Conservation (phyloP, 2,797 vertebrate species). For the Cottoperca gobio region DNA sequence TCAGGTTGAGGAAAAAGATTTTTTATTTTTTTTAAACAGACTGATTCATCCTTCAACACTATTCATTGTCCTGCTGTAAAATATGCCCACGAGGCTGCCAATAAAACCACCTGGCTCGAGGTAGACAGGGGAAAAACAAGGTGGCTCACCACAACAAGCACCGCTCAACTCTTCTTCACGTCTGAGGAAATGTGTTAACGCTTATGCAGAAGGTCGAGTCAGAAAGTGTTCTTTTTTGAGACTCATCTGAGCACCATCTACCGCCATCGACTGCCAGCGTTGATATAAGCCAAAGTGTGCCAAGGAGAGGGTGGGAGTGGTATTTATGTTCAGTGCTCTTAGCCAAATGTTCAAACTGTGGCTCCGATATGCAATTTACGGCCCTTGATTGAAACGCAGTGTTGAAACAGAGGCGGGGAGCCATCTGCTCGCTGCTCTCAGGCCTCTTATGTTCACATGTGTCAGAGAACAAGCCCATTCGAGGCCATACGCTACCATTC, state of each 20-base stretch:
- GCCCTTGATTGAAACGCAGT: slow-evolving; percentile 44
- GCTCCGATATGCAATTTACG: slow-evolving; percentile 45
- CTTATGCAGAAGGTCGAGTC: slow-evolving; percentile 37
- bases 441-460: slow-evolving; percentile 59
- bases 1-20: slow-evolving; percentile 9
- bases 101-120: slow-evolving; percentile 51
- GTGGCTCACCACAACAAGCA: background rate
- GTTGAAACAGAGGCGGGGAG: slow-evolving; percentile 47
- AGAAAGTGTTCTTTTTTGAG: background rate
- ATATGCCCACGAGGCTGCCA: slow-evolving; percentile 48
- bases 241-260: background rate
- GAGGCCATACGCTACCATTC: slow-evolving; percentile 33
- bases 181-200: slow-evolving; percentile 31
- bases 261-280: background rate
- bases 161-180: slow-evolving; percentile 2
- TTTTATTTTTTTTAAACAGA: slow-evolving; percentile 29
- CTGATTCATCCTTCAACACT: slow-evolving; percentile 60
- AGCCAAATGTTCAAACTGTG: slow-evolving; percentile 50
- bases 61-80: slow-evolving; percentile 60
- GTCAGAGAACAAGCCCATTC: slow-evolving; percentile 46
- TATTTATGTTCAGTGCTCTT: slow-evolving; percentile 27
- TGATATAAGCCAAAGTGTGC: background rate
- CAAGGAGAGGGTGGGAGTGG: background rate
- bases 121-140: background rate
- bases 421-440: slow-evolving; percentile 61